Evolutionary conservation across 1,140 invertebrate species (phyloP), one percentile per base, ranked within the genome.

Genomic region (Lucilia sericata): DNA sequence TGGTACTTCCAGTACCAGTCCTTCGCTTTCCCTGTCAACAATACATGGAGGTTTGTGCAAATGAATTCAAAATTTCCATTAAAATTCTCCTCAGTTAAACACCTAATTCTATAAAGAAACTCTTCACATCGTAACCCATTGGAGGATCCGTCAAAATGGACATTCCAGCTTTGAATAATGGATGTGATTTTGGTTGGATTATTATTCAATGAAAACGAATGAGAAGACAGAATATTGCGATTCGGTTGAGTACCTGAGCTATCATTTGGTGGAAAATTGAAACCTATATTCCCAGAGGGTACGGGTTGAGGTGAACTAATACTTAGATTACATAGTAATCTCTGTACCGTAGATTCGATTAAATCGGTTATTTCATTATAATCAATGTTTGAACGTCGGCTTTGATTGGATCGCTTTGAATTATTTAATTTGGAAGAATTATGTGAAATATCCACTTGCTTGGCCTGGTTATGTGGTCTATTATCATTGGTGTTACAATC

Each of bases 1-100:
- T 80, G 76, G 76, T 47, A 47, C 10, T 42, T 30, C 76, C 76
- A 80, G 36, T 36, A 80, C 76, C 76, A 80, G 19, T 80, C 76
- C 21, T 49, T 10, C n/a, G 76, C 76, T 30, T 30, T 30, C 25
- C 25, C 25, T 30, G 25, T 30, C 25, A 30, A 30, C 25, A 30
- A 30, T 30, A 49, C 36, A 47, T 30, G 76, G 12, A 80, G 14
- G 36, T 80, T 80, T 42, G 36, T 80, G 9, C 76, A 47, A 12
- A 80, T 8, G 13, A 36, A 19, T 47, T 30, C 36, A 42, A 80
- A 80, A 47, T 80, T 36, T 7, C 19, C 47, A 36, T 80, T 47
- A 14, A 80, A 47, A 19, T 36, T 80, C 14, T 36, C 34, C 47
- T 14, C 14, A 14, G 76, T 80, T 17, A 80, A 47, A 42, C 30